Evolutionary conservation across 2,797 vertebrate genomes (phyloP).

Genomic region (Nyctalus aviator): DNA sequence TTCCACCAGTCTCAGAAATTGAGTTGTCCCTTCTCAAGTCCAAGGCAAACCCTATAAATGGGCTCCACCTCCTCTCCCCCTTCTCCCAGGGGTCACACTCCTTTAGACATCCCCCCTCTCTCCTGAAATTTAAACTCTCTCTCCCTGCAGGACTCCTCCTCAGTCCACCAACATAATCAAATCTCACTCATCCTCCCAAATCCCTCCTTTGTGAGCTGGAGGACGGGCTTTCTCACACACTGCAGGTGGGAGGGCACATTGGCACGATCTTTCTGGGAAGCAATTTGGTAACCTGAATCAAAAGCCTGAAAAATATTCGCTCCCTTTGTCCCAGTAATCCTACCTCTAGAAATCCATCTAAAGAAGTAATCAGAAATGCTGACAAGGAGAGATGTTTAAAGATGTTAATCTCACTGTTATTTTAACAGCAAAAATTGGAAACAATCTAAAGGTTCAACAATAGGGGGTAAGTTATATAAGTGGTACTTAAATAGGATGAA

Average conservation of each 20-base stretch:
- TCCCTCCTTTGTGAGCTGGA: background rate
- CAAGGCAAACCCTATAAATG: background rate
- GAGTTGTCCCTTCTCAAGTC: background rate
- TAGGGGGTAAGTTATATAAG: constrained; percentile 47
- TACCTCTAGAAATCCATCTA: constrained; percentile 61
- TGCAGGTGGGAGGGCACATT: constrained; percentile 60
- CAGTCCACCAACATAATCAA: background rate
- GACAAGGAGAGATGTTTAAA: constrained; percentile 58
- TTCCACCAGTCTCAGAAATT: background rate
- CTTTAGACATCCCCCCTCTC: background rate
- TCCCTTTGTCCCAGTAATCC: constrained; percentile 76
- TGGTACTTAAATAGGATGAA: constrained; percentile 7
- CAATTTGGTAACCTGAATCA: constrained; percentile 71
- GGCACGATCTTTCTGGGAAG: constrained; percentile 66
- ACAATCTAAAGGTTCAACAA: constrained; percentile 30
- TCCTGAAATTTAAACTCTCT: constrained; percentile 30
- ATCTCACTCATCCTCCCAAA: constrained; percentile 31
- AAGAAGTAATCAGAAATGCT: constrained; percentile 70
- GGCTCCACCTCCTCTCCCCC: background rate
- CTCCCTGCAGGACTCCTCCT: background rate
- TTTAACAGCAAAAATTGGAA: constrained; percentile 68
- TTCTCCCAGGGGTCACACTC: background rate
- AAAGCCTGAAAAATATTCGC: constrained; percentile 72
- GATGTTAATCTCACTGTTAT: constrained; percentile 68
- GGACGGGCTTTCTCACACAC: background rate